Evolutionary conservation across 2,113 vertebrate genomes (phyloP).

Genomic region (Pipa parva): DNA sequence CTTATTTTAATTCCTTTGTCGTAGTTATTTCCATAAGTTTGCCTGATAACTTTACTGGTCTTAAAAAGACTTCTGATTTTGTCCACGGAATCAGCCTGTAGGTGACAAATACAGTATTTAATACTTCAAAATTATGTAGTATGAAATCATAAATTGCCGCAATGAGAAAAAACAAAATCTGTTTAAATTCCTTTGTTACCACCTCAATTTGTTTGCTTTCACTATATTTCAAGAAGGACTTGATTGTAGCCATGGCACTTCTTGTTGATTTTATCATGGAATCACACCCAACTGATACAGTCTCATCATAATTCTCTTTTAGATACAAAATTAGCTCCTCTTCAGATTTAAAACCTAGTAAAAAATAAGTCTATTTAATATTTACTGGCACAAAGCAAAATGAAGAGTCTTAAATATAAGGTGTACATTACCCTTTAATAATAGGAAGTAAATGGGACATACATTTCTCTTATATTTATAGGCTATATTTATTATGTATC

Average conservation of each 20-base stretch:
- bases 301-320: constrained; percentile 66
- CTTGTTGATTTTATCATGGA: constrained; percentile 55
- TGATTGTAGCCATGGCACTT: constrained; percentile 66
- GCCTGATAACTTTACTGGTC: constrained; percentile 74
- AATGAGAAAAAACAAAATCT: no score
- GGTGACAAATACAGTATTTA: constrained; percentile 24
- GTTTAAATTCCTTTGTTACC: no score
- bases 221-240: constrained; percentile 61
- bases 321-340: constrained; percentile 74
- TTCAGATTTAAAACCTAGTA: constrained; percentile 74
- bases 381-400: background rate
- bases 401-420: no score
- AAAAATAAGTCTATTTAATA: background rate
- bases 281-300: constrained; percentile 55
- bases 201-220: constrained; percentile 62
- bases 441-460: no score
- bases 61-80: constrained; percentile 76
- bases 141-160: background rate
- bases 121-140: background rate
- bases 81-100: constrained; percentile 60
- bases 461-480: no score
- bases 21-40: constrained; percentile 57
- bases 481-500: no score
- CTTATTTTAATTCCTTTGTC: constrained; percentile 75
- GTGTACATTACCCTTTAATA: no score